A percentile compares a stretch with the other conserved stretches of the same genome.
These are phyloP conservation scores for Acanthoscelides obtectus DNA, from an alignment of 2,888 invertebrate genomes.

Conservation along the genomic window DNA sequence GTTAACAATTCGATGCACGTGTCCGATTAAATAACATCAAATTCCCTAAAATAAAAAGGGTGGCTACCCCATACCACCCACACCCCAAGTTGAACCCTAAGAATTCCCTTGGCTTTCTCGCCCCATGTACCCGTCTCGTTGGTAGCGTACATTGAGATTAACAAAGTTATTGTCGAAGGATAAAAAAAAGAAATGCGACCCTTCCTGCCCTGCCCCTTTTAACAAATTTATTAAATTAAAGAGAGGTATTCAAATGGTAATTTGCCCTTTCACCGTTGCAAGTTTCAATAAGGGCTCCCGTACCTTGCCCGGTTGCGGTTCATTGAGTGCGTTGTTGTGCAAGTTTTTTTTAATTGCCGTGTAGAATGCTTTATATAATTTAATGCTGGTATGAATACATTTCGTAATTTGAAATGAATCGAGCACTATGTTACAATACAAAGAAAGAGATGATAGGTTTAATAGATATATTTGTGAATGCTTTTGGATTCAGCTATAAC, in stretches of 20 bases:
- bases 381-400: too few relatives aligned
- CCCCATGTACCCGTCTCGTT: neutral
- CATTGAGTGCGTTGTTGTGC: constrained; percentile 11
- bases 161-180: constrained; percentile 30
- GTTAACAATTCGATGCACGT: neutral
- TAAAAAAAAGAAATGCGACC: constrained; percentile 29
- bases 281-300: constrained; percentile 10
- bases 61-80: neutral
- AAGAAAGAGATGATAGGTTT: too few relatives aligned
- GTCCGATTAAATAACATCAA: neutral
- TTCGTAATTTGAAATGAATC: constrained; percentile 2
- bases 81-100: neutral
- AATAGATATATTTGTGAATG: too few relatives aligned
- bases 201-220: constrained; percentile 22
- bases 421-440: too few relatives aligned
- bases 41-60: neutral
- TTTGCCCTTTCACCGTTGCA: constrained; percentile 14
- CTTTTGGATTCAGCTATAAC: too few relatives aligned
- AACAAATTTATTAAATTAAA: constrained; percentile 32
- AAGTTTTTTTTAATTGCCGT: constrained; percentile 1
- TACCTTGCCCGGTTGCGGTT: constrained; percentile 8
- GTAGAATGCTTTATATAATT: neutral
- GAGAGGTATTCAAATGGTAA: constrained; percentile 30
- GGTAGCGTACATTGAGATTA: constrained; percentile 25
- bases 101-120: neutral